Percentiles rank a stretch among this genome's conserved stretches.
Conservation (phyloP, 2,888 invertebrate species). For the Drosophila limbata region DNA sequence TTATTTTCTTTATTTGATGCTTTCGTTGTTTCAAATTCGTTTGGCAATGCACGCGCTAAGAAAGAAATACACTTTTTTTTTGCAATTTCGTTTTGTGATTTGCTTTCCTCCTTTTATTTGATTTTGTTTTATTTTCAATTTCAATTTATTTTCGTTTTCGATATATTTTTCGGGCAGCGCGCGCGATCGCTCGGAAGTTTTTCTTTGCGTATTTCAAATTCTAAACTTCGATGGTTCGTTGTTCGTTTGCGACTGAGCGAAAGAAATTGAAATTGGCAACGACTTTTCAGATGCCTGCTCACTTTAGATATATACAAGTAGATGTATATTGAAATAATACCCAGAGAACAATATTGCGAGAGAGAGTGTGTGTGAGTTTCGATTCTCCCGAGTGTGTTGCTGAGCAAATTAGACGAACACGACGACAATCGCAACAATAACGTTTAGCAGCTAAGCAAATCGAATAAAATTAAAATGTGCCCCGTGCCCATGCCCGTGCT, state of each 20-base stretch:
- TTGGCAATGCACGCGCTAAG: constrained; percentile 71
- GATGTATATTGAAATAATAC: constrained; percentile 18
- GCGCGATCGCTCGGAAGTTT: constrained; percentile 68
- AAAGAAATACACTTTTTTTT: constrained; percentile 42
- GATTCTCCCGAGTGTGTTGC: constrained; percentile 54
- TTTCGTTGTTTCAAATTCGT: constrained; percentile 66
- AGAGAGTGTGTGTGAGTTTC: constrained; percentile 34
- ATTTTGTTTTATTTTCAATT: constrained; percentile 39
- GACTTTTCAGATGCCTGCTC: constrained; percentile 50
- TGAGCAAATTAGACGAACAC: constrained; percentile 65
- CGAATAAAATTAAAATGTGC: constrained; percentile 67
- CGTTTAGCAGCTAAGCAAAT: constrained; percentile 64
- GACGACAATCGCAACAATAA: constrained; percentile 26
- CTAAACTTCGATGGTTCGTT: constrained; percentile 85
- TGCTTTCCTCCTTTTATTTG: constrained; percentile 31
- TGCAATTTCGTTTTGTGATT: constrained; percentile 53
- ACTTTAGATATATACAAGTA: constrained; percentile 35
- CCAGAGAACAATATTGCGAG: constrained; percentile 29
- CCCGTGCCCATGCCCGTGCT: constrained; percentile 55
- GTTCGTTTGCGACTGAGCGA: constrained; percentile 85
- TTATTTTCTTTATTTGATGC: constrained; percentile 29
- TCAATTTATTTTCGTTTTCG: constrained; percentile 66
- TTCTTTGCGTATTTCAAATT: constrained; percentile 62
- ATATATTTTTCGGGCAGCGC: constrained; percentile 61
- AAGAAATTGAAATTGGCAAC: constrained; percentile 74